A percentile compares a stretch with the other conserved stretches of the same genome.
phyloP scores from a whole-genome alignment of 2,888 invertebrate species.

The Eupelmus urozonus region DNA sequence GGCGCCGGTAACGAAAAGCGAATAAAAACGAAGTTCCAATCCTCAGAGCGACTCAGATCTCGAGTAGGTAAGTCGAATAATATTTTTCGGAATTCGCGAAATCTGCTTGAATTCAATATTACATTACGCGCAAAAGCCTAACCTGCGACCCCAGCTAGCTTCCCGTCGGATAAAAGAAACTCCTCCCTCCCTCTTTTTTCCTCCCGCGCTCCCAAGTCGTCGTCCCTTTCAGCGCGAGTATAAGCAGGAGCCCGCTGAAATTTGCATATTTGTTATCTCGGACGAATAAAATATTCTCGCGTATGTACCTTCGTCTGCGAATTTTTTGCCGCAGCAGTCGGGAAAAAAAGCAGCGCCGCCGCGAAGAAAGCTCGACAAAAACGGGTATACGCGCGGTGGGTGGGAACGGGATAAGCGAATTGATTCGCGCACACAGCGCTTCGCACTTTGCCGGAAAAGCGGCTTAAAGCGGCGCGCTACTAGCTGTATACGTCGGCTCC shows the following conservation, averaged over 20 bases:
- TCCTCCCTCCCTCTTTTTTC: neutral
- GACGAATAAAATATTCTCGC: slow-evolving; percentile 54
- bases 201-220: slow-evolving; percentile 1
- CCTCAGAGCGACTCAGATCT: too few relatives aligned
- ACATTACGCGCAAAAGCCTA: slow-evolving; percentile 40
- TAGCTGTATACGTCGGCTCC: neutral
- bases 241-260: slow-evolving; percentile 46
- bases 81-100: slow-evolving; percentile 40
- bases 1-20: too few relatives aligned
- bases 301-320: slow-evolving; percentile 39
- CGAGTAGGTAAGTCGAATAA: neutral
- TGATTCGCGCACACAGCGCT: slow-evolving; percentile 51
- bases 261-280: slow-evolving; percentile 59
- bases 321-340: slow-evolving; percentile 26
- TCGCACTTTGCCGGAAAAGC: slow-evolving; percentile 55
- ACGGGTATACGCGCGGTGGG: slow-evolving; percentile 22
- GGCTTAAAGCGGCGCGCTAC: slow-evolving; percentile 53
- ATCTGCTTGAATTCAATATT: slow-evolving; percentile 55
- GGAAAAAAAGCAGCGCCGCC: neutral
- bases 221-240: slow-evolving; percentile 46
- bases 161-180: slow-evolving; percentile 51
- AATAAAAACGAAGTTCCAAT: too few relatives aligned
- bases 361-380: slow-evolving; percentile 11
- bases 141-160: slow-evolving; percentile 26
- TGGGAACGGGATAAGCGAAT: slow-evolving; percentile 52